Percentiles rank a stretch among this genome's conserved stretches.
These are phyloP conservation scores for Lottia scabra DNA, from an alignment of 2,888 invertebrate genomes.

Conservation along the genomic window DNA sequence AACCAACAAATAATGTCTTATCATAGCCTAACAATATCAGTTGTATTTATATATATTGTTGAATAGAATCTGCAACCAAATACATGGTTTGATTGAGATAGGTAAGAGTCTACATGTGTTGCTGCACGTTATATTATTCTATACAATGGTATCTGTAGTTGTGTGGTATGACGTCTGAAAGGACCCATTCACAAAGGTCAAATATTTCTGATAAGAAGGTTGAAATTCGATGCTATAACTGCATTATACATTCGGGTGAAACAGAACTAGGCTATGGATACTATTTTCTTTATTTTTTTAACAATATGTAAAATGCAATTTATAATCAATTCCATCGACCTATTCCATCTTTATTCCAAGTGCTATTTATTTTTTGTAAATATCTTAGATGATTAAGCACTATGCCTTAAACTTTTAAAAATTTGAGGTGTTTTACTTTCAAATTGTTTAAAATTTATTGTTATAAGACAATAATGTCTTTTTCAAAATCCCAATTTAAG, in stretches of 20 bases:
- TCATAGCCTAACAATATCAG: neutral
- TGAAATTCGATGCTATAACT: neutral
- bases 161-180: constrained; percentile 3
- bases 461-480: too few relatives aligned
- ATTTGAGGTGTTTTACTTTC: too few relatives aligned
- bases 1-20: constrained; percentile 2
- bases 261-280: too few relatives aligned
- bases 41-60: neutral
- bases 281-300: too few relatives aligned
- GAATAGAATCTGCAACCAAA: neutral
- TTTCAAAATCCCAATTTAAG: too few relatives aligned
- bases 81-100: neutral
- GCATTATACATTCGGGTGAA: neutral
- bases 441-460: too few relatives aligned
- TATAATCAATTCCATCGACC: too few relatives aligned
- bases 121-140: neutral
- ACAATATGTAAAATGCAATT: too few relatives aligned
- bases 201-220: neutral
- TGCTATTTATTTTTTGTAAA: too few relatives aligned
- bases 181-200: neutral
- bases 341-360: too few relatives aligned
- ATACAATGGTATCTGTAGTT: neutral
- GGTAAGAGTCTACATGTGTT: neutral
- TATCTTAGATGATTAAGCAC: too few relatives aligned
- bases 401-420: too few relatives aligned